Evolutionary conservation across 2,113 vertebrate species (phyloP).

Genomic region (Empidonax alnorum): DNA sequence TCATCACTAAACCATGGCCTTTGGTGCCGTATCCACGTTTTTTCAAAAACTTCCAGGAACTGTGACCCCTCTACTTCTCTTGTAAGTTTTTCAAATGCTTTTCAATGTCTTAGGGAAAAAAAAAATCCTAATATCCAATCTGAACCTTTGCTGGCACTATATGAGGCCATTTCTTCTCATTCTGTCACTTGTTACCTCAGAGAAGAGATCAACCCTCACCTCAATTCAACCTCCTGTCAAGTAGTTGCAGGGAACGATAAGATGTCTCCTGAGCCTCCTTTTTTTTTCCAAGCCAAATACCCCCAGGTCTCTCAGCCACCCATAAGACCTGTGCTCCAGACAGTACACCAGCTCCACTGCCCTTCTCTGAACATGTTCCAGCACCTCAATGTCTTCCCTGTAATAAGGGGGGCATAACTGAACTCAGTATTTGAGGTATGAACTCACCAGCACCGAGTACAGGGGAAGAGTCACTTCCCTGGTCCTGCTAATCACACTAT

Average conservation of each 20-base stretch:
- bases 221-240: neutral
- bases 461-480: neutral
- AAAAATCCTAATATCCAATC: fast-evolving
- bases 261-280: neutral
- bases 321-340: neutral
- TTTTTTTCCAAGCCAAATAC: neutral
- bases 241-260: fast-evolving
- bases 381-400: neutral
- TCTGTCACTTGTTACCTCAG: neutral
- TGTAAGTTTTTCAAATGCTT: neutral
- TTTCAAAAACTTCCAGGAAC: neutral
- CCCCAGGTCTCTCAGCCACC: neutral
- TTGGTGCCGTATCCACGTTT: neutral
- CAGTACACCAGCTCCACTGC: neutral
- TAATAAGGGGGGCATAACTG: too few relatives aligned
- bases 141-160: neutral
- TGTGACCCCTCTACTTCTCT: neutral
- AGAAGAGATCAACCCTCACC: neutral
- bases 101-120: neutral
- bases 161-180: neutral
- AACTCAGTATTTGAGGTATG: neutral
- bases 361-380: fast-evolving
- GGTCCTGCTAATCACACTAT: neutral
- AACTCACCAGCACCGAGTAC: neutral
- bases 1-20: neutral